A percentile compares a stretch with the other conserved stretches of the same genome.
Evolutionary conservation across 2,888 invertebrate genomes (phyloP).

Genomic region (Drosophila austrosaltans): DNA sequence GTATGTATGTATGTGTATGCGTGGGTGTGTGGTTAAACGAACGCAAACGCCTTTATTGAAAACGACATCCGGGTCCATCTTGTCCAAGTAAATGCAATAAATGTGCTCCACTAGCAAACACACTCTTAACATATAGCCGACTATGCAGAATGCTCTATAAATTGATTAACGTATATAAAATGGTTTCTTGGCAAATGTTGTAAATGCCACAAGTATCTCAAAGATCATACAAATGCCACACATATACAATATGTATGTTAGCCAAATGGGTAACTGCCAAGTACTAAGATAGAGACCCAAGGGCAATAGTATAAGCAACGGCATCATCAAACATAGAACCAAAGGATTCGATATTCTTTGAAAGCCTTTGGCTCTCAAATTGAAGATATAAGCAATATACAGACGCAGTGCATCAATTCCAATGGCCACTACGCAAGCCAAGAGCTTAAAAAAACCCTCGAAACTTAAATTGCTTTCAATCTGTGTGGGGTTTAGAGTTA

Average conservation of each 20-base stretch:
- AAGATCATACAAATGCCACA: conserved; percentile 9
- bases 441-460: conserved; percentile 12
- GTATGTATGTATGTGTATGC: conserved; percentile 19
- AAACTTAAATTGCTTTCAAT: background rate
- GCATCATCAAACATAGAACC: conserved; percentile 1
- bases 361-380: conserved; percentile 5
- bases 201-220: conserved; percentile 8
- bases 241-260: background rate
- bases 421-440: conserved; percentile 18
- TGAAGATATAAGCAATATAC: conserved; percentile 25
- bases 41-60: conserved; percentile 70
- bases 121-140: conserved; percentile 1
- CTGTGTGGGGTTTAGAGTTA: background rate
- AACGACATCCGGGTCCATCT: conserved; percentile 72
- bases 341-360: background rate
- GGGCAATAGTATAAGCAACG: background rate
- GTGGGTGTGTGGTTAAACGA: conserved; percentile 62
- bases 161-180: too few relatives aligned
- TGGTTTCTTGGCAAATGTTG: background rate
- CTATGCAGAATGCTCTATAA: background rate
- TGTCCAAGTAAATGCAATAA: conserved; percentile 72
- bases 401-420: conserved; percentile 29
- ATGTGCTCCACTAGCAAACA: conserved; percentile 38
- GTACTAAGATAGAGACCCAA: conserved; percentile 20
- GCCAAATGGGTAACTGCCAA: conserved; percentile 18